Base-by-base conservation (phyloP, 2,888 invertebrate species). In the Plebejus anna region DNA sequence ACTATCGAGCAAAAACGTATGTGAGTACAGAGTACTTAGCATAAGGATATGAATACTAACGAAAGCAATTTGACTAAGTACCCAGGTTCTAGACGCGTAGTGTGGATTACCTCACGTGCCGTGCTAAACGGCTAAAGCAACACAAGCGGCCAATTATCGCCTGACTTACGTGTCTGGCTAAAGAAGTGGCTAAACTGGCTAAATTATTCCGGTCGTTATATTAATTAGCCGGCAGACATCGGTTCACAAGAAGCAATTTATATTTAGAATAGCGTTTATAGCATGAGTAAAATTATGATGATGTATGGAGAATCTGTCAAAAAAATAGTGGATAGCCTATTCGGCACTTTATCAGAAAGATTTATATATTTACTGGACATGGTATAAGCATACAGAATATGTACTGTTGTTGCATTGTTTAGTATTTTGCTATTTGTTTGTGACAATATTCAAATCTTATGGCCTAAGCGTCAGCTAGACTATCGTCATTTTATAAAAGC, bases 171-270 rank as follows among this genome's bases (percentile, higher is more conserved):
- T 82, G 84, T 85, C 86, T 82, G 81, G 66, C 32, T 66, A 66
- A 66, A 36, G 32, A 79, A 82, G 82, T 83, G 75, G 78, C 86
- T 85, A 86, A 66, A 87, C 84, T 86, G 84, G 84, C 82, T 85
- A 79, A 85, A 85, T 87, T 86, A 83, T 84, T 85, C 84, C 84
- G 85, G 88, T 88, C 85, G 84, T 84, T 83, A 81, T 80, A 82
- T 83, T 88, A 87, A 88, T 90, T 85, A 85, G 82, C 81, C 83
- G 86, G 84, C 87, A 84, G 80, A 82, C 82, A 82, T 82, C 80
- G 76, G 79, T 78, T 78, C 81, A 79, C 79, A 77, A 78, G 79
- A 80, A 80, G 78, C 77, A 75, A 71, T 77, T 73, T 76, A 36
- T 11, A 61, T 61, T 61, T 61, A 32, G 32, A 32, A 66, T 32